phyloP scores from a whole-genome alignment of 2,888 invertebrate species.

The Seira ritae region DNA sequence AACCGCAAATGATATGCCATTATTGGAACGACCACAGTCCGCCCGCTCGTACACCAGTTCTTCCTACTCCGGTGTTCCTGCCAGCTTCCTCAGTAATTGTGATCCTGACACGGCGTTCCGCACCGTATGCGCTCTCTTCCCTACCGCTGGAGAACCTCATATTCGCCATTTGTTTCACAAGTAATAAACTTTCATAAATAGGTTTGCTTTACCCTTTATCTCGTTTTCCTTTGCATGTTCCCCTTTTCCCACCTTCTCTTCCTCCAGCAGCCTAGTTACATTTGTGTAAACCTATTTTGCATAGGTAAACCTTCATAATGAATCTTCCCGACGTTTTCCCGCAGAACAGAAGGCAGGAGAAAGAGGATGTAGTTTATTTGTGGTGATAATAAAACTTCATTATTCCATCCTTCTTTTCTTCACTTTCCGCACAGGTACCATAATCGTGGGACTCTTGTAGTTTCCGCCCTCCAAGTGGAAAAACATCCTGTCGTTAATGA shows the following conservation, averaged over 20 bases:
- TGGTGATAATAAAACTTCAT: not conserved
- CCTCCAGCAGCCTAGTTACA: no score
- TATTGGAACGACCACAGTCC: conserved; percentile 68
- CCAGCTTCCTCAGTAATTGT: conserved; percentile 70
- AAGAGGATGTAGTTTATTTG: conserved; percentile 25
- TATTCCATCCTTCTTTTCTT: not conserved
- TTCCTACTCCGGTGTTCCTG: conserved; percentile 68
- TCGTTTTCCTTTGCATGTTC: not conserved
- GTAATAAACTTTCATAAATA: conserved; percentile 81
- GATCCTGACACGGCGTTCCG: conserved; percentile 72
- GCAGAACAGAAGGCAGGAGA: not conserved
- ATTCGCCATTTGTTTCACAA: conserved; percentile 91
- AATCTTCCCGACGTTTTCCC: no score
- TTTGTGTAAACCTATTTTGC: no score
- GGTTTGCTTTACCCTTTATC: conserved; percentile 21
- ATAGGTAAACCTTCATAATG: no score
- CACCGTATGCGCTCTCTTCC: conserved; percentile 83
- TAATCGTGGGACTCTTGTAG: conserved; percentile 91
- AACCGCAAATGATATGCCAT: conserved; percentile 56
- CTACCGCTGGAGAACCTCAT: conserved; percentile 92
- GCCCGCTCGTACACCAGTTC: conserved; percentile 69
- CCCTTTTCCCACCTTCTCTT: not conserved
- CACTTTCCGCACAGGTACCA: conserved; percentile 82
- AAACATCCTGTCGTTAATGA: conserved; percentile 89
- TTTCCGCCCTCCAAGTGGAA: conserved; percentile 94